Conservation (phyloP, 2,888 invertebrate species). For the Nesidiocoris tenuis region DNA sequence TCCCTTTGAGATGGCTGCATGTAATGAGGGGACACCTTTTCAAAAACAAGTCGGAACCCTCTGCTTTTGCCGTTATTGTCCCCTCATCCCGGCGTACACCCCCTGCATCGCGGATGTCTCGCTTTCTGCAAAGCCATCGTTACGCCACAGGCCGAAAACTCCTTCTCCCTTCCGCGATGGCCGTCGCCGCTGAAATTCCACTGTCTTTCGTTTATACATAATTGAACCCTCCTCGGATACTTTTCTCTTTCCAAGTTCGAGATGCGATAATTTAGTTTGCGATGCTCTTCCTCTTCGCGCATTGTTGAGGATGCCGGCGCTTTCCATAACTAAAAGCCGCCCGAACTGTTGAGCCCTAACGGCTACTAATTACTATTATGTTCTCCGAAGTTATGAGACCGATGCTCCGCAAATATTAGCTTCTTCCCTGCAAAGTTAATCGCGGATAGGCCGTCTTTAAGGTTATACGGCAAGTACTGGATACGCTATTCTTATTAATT, state of each 20-base stretch:
- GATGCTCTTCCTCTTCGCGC: too few species aligned
- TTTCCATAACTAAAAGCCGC: too few species aligned
- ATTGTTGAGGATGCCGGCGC: too few species aligned
- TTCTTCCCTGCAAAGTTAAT: too few species aligned
- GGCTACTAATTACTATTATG: too few species aligned
- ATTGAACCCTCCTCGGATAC: neutral
- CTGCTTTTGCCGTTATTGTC: constrained; percentile 11
- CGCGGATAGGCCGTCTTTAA: too few species aligned
- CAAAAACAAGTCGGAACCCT: constrained; percentile 36
- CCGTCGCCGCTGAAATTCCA: neutral
- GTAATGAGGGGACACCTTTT: constrained; percentile 42
- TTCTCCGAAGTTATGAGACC: too few species aligned
- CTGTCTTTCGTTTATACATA: neutral
- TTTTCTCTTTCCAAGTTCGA: neutral
- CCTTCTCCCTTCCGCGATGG: neutral
- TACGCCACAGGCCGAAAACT: neutral
- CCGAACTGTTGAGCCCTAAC: too few species aligned
- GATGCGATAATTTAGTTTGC: neutral
- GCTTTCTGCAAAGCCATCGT: neutral
- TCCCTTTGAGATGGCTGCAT: constrained; percentile 34
- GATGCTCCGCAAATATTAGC: too few species aligned
- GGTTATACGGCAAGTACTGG: too few species aligned
- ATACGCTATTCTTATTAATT: too few species aligned
- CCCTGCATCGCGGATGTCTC: neutral
- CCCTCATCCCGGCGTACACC: neutral